Evolutionary conservation across 2,797 vertebrate genomes (phyloP).

Genomic region (Calcarius lapponicus): DNA sequence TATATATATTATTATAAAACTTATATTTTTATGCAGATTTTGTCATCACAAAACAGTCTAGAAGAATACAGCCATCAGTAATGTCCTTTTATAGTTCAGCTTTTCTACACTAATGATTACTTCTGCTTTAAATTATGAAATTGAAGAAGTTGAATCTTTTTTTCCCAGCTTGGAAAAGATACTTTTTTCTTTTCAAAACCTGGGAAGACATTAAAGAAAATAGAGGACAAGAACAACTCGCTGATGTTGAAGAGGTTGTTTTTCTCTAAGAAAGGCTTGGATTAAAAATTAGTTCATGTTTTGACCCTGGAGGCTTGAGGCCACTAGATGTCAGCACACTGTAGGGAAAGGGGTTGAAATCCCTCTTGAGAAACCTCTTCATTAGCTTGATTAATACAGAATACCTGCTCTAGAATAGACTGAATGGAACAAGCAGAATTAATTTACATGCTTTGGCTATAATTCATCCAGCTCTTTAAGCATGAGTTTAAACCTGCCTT

Average conservation of each 20-base stretch:
- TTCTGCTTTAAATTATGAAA: not conserved
- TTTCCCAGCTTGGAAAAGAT: not conserved
- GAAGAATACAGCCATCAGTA: not conserved
- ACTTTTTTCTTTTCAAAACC: not conserved
- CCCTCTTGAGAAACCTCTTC: not conserved
- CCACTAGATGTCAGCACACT: conserved; percentile 74
- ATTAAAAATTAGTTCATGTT: not conserved
- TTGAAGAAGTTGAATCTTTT: not conserved
- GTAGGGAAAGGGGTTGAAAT: not conserved
- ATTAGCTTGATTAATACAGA: not conserved
- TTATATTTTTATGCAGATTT: not conserved
- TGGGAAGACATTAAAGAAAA: not conserved
- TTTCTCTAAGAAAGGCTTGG: not conserved
- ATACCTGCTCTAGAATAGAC: not conserved
- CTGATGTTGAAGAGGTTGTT: not conserved
- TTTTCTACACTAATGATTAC: not conserved
- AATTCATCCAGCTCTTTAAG: not conserved
- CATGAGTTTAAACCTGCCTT: not conserved
- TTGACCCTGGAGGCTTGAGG: not conserved
- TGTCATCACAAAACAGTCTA: not conserved
- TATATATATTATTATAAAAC: not conserved
- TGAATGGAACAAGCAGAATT: not conserved
- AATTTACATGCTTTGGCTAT: not conserved
- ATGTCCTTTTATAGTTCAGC: not conserved
- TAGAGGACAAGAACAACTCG: not conserved